These are phyloP conservation scores for Peromyscus californicus DNA, from an alignment of 2,113 vertebrate genomes.

Conservation along the genomic window DNA sequence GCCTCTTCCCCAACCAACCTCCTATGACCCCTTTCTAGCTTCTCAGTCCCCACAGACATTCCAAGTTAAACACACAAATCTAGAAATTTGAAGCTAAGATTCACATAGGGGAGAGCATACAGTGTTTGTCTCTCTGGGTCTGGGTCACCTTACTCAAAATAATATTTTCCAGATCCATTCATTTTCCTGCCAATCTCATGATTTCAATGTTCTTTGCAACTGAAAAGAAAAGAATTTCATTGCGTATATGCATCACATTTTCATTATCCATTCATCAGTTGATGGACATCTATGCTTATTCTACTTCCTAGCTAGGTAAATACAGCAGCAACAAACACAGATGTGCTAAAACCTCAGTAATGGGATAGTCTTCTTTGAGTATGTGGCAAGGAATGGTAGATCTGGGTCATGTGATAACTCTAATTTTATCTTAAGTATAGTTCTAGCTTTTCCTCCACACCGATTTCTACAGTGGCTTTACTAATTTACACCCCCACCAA, in stretches of 20 bases:
- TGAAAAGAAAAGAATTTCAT: neutral
- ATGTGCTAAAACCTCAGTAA: too few species aligned
- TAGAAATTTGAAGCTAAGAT: neutral
- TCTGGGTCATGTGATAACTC: neutral
- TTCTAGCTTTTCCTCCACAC: neutral
- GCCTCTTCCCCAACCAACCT: neutral
- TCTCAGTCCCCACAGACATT: neutral
- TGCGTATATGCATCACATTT: neutral
- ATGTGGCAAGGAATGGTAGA: neutral
- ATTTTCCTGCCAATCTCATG: neutral
- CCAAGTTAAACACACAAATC: slow-evolving; percentile 27
- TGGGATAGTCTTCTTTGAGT: neutral
- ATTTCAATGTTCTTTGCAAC: neutral
- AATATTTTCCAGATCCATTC: neutral
- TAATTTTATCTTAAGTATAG: neutral
- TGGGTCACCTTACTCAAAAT: neutral
- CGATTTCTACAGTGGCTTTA: too few species aligned
- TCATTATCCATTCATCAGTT: neutral
- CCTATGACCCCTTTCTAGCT: neutral
- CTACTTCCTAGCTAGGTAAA: neutral
- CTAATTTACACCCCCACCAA: neutral
- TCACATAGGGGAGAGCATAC: neutral
- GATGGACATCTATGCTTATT: neutral
- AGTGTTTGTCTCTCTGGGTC: neutral
- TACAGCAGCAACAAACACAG: neutral